Percentiles rank a stretch among this genome's conserved stretches.
Evolutionary conservation across 2,888 invertebrate genomes (phyloP).

Genomic region (Neria commutata): DNA sequence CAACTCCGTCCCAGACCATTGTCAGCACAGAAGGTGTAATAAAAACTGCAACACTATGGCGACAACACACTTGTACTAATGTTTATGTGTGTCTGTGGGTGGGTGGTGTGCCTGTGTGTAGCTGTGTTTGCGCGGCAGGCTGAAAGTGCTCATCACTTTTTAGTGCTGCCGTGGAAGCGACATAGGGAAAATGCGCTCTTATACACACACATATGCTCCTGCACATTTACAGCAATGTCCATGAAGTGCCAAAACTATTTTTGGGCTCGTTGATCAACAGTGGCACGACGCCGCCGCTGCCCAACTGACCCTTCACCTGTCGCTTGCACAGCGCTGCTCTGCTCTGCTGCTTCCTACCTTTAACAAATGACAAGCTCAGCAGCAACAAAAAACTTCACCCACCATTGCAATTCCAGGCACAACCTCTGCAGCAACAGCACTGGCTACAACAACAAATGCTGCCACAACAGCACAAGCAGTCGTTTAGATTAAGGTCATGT

Average conservation of each 20-base stretch:
- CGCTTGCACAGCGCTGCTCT: not conserved
- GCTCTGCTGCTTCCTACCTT: too few species aligned
- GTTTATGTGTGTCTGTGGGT: conserved; percentile 8
- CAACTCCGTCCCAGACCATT: not conserved
- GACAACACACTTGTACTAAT: conserved; percentile 4
- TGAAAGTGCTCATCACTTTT: not conserved
- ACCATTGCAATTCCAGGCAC: not conserved
- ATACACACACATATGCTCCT: not conserved
- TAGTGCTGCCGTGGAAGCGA: not conserved
- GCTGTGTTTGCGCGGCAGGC: not conserved
- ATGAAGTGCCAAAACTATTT: not conserved
- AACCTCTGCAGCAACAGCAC: conserved; percentile 1
- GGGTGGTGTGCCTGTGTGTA: not conserved
- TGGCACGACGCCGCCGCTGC: not conserved
- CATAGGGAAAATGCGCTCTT: not conserved
- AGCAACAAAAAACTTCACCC: not conserved
- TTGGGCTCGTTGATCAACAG: too few species aligned
- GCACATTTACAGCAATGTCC: conserved; percentile 1
- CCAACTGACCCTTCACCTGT: not conserved
- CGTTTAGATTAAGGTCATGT: conserved; percentile 54
- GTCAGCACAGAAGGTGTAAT: conserved; percentile 3
- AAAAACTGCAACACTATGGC: conserved; percentile 12
- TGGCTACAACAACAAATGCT: conserved; percentile 4
- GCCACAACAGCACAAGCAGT: conserved; percentile 15
- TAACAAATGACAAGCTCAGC: too few species aligned